Conservation (phyloP, 2,888 invertebrate genomes). For the Plebejus anna region DNA sequence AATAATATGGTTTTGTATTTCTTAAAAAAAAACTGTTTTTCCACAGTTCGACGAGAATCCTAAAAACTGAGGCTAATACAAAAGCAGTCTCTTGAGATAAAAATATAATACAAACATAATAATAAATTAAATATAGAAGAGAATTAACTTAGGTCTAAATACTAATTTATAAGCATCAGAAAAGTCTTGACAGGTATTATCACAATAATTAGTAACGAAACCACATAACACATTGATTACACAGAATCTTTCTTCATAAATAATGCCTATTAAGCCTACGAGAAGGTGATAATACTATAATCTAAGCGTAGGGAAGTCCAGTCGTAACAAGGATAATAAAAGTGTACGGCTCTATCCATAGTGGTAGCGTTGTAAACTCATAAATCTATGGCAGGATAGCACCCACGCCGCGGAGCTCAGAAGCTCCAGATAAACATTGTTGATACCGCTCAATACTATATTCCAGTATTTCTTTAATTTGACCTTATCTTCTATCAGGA, state of each 20-base stretch:
- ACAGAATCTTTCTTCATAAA: conserved; percentile 31
- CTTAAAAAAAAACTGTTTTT: background rate
- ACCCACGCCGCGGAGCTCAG: conserved; percentile 70
- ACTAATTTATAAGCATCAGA: too few relatives aligned
- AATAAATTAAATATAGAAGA: background rate
- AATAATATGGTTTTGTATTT: background rate
- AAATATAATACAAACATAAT: background rate
- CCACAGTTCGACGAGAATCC: too few relatives aligned
- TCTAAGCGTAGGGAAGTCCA: conserved; percentile 38
- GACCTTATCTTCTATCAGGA: background rate
- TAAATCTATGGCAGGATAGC: conserved; percentile 53
- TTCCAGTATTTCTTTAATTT: conserved; percentile 27
- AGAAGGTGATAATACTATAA: conserved; percentile 37
- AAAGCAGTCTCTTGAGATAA: background rate
- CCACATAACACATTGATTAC: conserved; percentile 13
- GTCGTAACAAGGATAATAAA: conserved; percentile 46
- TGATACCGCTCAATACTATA: conserved; percentile 45
- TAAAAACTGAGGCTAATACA: background rate
- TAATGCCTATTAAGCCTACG: conserved; percentile 35
- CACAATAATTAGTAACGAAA: background rate
- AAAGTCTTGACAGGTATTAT: too few relatives aligned
- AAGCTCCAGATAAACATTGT: conserved; percentile 60
- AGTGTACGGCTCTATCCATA: conserved; percentile 49
- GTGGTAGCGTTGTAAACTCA: conserved; percentile 49
- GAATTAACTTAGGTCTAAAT: background rate